Conservation (phyloP, 1,140 invertebrate species). For the Bicyclus anynana region DNA sequence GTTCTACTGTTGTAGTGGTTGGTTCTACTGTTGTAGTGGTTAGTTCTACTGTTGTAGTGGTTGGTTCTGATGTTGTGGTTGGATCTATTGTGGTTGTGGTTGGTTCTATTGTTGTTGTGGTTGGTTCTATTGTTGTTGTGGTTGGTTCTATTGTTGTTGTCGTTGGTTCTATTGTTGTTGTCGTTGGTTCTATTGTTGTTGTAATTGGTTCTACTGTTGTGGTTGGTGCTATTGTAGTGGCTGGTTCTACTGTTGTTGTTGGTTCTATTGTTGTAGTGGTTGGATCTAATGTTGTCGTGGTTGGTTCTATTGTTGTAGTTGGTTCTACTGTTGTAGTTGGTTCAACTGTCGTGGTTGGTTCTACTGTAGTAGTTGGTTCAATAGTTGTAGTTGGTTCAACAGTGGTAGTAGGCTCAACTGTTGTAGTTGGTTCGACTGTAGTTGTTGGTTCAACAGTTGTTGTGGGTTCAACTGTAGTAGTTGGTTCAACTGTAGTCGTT, state of each 20-base stretch:
- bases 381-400: not conserved
- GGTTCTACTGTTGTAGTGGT: too few species aligned
- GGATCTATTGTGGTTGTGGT: conserved; percentile 1
- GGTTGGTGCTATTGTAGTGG: not conserved
- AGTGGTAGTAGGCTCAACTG: not conserved
- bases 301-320: not conserved
- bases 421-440: not conserved
- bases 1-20: not conserved
- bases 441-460: not conserved
- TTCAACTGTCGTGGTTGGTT: not conserved
- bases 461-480: not conserved
- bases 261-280: not conserved
- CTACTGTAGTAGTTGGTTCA: not conserved
- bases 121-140: not conserved
- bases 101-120: conserved; percentile 11
- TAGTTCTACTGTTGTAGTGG: too few species aligned
- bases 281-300: not conserved
- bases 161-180: conserved; percentile 1
- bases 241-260: not conserved
- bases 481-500: not conserved
- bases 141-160: not conserved
- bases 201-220: not conserved
- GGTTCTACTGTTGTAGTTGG: not conserved
- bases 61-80: not conserved
- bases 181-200: conserved; percentile 5